Evolutionary conservation across 2,888 invertebrate genomes (phyloP).

Genomic region (Uloborus plumipes): DNA sequence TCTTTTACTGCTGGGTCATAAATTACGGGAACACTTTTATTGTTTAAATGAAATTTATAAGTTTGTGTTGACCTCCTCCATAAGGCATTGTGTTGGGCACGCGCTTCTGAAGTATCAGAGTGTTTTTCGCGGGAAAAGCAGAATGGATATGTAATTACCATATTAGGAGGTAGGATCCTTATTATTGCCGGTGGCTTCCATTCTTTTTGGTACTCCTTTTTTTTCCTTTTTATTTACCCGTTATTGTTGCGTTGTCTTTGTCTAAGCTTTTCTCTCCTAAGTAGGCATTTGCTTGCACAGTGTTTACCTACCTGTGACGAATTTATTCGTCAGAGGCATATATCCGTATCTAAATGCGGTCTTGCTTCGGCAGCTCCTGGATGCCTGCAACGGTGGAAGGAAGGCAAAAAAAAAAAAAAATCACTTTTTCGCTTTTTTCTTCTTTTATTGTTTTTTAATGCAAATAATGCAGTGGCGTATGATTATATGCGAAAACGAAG

Average conservation of each 20-base stretch:
- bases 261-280: constrained; percentile 34
- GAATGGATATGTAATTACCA: constrained; percentile 48
- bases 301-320: constrained; percentile 59
- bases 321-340: constrained; percentile 28
- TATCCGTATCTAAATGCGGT: constrained; percentile 4
- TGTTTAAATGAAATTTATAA: constrained; percentile 62
- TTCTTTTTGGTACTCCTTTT: constrained; percentile 29
- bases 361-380: constrained; percentile 1
- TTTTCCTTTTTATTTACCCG: constrained; percentile 24
- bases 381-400: constrained; percentile 7
- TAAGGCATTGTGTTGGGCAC: constrained; percentile 51
- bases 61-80: constrained; percentile 53
- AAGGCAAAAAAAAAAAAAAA: too few relatives aligned
- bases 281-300: constrained; percentile 44
- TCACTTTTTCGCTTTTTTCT: too few relatives aligned
- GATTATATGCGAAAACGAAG: too few relatives aligned
- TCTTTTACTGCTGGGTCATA: constrained; percentile 60
- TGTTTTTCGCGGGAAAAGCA: constrained; percentile 30
- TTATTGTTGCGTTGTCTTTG: constrained; percentile 41
- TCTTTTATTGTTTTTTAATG: too few relatives aligned
- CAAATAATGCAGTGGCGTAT: too few relatives aligned
- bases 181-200: constrained; percentile 35
- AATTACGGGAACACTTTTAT: constrained; percentile 58
- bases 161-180: constrained; percentile 51
- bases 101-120: constrained; percentile 26